Base-by-base conservation (phyloP, 2,888 invertebrate genomes). In the Rhopalosiphum nymphaeae region DNA sequence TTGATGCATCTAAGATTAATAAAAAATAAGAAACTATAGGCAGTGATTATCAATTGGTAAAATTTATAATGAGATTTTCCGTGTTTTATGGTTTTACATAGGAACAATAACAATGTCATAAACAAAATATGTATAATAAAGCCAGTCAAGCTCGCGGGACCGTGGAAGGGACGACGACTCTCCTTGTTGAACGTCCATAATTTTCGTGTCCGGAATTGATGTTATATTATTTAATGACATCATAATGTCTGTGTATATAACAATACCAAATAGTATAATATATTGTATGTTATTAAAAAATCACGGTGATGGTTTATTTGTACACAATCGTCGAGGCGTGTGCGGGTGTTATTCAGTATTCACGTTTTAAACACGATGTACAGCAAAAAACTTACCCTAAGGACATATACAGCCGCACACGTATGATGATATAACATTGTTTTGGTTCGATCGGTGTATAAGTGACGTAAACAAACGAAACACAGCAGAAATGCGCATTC, bases 401-500 rank as follows among this genome's bases (percentile, higher is more conserved):
- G 0, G 3, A n/a, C 67, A 4, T n/a, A n/a, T n/a, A 16, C n/a
- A 16, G 9, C 13, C 29, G 13, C 16, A 86, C 7, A 0, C 36
- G 25, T 42, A 21, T 5, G 36, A 67, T 9, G 61, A 67, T 67
- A 21, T n/a, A 25, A 16, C 36, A 78, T 78, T 7, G 9, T 78
- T 78, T 78, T 9, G 78, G 7, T 78, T 78, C 78, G 78, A 36
- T 36, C 78, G 78, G 46, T 85, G 85, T 44, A 29, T 44, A 44
- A 29, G 46, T 57, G 57, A 46, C 85, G 46, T 91, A 21, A 9
- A 46, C 36, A 57, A 91, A 84, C 91, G 91, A 42, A n/a, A 91
- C n/a, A 53, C 53, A 46, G 56, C 56, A 29, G 84, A 85, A 91
- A 91, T 91, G 91, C 56, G 56, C 91, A 91, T 56, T 85, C 91